These are phyloP conservation scores for Galerucella calmariensis DNA, from an alignment of 2,888 invertebrate species.

Conservation along the genomic window DNA sequence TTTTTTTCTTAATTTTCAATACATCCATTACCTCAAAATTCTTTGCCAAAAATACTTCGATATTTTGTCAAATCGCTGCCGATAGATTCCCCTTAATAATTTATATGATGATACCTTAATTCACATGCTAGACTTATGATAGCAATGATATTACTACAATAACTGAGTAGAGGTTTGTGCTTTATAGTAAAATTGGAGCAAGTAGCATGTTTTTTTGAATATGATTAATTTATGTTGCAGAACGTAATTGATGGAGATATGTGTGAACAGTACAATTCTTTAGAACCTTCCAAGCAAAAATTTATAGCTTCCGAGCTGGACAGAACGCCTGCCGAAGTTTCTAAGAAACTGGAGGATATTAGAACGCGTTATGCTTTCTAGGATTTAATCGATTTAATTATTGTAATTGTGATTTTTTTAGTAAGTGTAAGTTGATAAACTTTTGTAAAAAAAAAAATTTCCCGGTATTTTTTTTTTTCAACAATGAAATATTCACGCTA, in stretches of 20 bases:
- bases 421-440: neutral
- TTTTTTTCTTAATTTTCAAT: too few species aligned
- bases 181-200: slow-evolving; percentile 7
- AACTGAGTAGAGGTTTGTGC: slow-evolving; percentile 16
- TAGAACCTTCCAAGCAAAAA: slow-evolving; percentile 94
- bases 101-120: slow-evolving; percentile 46
- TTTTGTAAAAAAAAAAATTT: neutral
- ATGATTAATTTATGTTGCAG: slow-evolving; percentile 66
- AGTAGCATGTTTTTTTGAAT: neutral
- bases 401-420: slow-evolving; percentile 33
- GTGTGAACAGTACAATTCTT: slow-evolving; percentile 97
- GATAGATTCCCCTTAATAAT: too few species aligned
- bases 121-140: slow-evolving; percentile 63
- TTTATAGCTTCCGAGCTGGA: slow-evolving; percentile 95
- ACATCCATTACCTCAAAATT: too few species aligned
- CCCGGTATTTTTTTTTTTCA: too few species aligned
- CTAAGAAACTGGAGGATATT: slow-evolving; percentile 98
- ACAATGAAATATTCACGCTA: too few species aligned
- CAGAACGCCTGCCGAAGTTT: slow-evolving; percentile 94
- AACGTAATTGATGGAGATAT: slow-evolving; percentile 99
- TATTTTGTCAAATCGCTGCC: too few species aligned
- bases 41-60: too few species aligned
- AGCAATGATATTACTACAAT: slow-evolving; percentile 45
- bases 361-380: slow-evolving; percentile 99
- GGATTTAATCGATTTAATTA: slow-evolving; percentile 51